phyloP scores from a whole-genome alignment of 1,140 invertebrate genomes.

The Ceratitis capitata region DNA sequence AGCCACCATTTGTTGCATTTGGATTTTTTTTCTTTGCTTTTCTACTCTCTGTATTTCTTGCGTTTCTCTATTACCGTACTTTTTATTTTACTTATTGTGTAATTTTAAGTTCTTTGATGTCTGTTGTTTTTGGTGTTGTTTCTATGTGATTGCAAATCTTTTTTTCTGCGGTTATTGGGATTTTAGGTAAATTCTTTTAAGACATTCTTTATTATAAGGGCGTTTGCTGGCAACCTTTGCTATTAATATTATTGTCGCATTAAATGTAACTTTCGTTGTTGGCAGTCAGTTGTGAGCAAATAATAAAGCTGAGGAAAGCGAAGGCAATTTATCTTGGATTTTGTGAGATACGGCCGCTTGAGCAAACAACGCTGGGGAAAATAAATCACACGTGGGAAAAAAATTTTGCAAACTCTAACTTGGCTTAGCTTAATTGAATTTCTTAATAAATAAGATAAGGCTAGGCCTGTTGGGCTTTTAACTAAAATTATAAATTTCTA shows the following conservation, averaged over 20 bases:
- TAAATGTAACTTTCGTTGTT: background rate
- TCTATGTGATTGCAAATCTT: background rate
- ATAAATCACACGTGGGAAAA: background rate
- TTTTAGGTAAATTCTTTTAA: background rate
- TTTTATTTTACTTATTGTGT: background rate
- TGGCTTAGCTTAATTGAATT: background rate
- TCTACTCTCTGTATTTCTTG: background rate
- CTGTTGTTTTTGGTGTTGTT: background rate
- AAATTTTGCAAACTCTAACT: background rate
- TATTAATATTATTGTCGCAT: background rate
- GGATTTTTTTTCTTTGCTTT: background rate
- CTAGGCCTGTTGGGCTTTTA: too few species aligned
- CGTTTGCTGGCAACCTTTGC: background rate
- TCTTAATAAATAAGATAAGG: background rate
- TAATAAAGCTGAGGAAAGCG: too few species aligned
- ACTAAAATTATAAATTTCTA: too few species aligned
- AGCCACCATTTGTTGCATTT: background rate
- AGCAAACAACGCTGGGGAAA: background rate
- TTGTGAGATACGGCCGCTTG: too few species aligned
- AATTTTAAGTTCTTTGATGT: background rate
- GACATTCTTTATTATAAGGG: background rate
- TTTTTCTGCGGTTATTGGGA: background rate
- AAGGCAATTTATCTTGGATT: too few species aligned
- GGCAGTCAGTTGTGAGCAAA: background rate
- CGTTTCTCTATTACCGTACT: background rate